phyloP scores from a whole-genome alignment of 2,113 vertebrate genomes.

The Rhinopomastus cyanomelas region DNA sequence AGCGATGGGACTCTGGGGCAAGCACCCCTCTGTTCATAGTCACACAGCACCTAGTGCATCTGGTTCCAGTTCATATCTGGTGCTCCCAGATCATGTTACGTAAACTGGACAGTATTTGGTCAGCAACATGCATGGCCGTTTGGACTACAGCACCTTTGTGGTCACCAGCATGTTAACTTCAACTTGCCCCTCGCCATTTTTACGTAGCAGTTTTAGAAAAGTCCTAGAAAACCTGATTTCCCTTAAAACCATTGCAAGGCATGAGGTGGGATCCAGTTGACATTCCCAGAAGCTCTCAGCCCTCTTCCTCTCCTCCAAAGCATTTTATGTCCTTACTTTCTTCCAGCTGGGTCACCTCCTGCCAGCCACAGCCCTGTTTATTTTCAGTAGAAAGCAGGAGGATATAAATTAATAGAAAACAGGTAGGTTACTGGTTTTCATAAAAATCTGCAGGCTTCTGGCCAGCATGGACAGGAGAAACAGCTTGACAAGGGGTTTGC shows the following conservation, averaged over 20 bases:
- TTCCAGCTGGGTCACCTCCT: slow-evolving; percentile 11
- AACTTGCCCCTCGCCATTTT: neutral
- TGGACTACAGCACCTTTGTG: neutral
- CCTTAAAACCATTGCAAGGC: neutral
- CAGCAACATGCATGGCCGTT: neutral
- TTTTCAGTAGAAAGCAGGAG: slow-evolving; percentile 11
- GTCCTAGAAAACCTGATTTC: neutral
- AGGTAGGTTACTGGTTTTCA: slow-evolving; percentile 20
- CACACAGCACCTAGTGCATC: neutral
- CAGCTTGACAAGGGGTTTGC: neutral
- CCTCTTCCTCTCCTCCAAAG: neutral
- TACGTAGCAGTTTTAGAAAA: neutral
- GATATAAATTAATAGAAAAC: neutral
- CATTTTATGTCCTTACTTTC: neutral
- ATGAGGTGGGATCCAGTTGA: neutral
- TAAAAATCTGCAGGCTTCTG: neutral
- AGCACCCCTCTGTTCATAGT: neutral
- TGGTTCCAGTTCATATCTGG: neutral
- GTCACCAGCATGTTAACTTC: neutral
- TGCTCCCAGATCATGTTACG: neutral
- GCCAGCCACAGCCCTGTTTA: neutral
- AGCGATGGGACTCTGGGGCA: neutral
- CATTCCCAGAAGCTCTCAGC: neutral
- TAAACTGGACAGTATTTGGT: neutral
- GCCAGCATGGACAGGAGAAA: neutral